Conservation (phyloP, 2,888 invertebrate species). For the Apodemia mormo region DNA sequence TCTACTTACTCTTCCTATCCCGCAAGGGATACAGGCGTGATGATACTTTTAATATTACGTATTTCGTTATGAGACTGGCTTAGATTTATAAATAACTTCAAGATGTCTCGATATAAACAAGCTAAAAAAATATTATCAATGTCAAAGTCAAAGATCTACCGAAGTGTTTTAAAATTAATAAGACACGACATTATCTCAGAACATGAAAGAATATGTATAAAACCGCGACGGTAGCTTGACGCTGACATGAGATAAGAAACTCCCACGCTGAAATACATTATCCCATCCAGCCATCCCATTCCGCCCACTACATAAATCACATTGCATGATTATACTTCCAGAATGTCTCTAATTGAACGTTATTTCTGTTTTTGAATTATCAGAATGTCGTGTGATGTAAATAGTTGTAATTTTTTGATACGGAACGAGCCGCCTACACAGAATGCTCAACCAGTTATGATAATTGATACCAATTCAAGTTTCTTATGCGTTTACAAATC, state of each 20-base stretch:
- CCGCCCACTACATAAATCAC: constrained; percentile 33
- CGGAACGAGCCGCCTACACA: not conserved
- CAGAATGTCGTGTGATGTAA: constrained; percentile 22
- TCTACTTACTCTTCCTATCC: too few relatives aligned
- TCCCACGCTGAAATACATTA: constrained; percentile 1
- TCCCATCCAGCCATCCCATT: not conserved
- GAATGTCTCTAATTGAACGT: constrained; percentile 38
- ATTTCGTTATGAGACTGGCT: not conserved
- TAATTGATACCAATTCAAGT: not conserved
- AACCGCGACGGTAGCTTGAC: constrained; percentile 42
- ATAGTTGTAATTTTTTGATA: constrained; percentile 7
- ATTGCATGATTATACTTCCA: constrained; percentile 27
- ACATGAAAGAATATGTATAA: constrained; percentile 56
- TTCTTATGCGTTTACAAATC: constrained; percentile 3
- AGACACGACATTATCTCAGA: constrained; percentile 46
- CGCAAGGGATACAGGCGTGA: too few relatives aligned
- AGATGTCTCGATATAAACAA: not conserved
- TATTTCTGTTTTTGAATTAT: constrained; percentile 34
- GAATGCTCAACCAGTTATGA: constrained; percentile 5
- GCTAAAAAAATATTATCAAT: not conserved
- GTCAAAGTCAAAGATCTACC: constrained; percentile 5
- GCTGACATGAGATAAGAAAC: not conserved
- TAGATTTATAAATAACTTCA: not conserved
- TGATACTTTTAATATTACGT: too few relatives aligned
- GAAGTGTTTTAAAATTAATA: constrained; percentile 17